These are phyloP conservation scores for Eptesicus fuscus DNA, from an alignment of 2,113 vertebrate species.

Conservation along the genomic window DNA sequence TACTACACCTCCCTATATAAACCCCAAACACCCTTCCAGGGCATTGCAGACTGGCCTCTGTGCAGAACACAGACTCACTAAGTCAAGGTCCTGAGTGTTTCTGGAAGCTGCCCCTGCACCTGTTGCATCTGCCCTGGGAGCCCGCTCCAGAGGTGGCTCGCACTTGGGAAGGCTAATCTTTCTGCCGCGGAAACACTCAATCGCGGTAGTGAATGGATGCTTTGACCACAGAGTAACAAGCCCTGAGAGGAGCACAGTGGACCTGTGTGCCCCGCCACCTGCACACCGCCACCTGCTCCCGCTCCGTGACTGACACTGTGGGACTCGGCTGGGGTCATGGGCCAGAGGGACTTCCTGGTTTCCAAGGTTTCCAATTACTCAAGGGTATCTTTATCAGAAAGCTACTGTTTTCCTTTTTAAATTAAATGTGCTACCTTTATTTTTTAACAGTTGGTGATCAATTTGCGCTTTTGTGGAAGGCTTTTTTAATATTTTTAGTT, in stretches of 20 bases:
- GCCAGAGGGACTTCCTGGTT: slow-evolving; percentile 64
- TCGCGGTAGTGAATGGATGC: background rate
- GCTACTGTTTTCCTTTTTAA: slow-evolving; percentile 67
- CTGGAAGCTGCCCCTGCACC: background rate
- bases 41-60: background rate
- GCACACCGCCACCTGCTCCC: slow-evolving; percentile 54
- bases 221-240: background rate
- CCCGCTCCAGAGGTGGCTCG: background rate
- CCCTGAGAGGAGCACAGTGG: background rate
- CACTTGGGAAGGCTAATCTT: background rate
- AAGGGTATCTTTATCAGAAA: slow-evolving; percentile 68
- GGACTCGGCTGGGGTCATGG: slow-evolving; percentile 51
- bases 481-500: background rate
- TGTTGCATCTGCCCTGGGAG: background rate
- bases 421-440: slow-evolving; percentile 67
- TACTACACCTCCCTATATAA: background rate
- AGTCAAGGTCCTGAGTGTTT: background rate
- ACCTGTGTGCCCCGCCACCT: slow-evolving; percentile 41
- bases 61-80: background rate
- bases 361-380: slow-evolving; percentile 67
- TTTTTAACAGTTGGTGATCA: slow-evolving; percentile 48
- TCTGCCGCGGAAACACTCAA: background rate
- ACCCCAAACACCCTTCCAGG: background rate
- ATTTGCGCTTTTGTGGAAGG: background rate
- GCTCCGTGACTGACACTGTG: background rate